Evolutionary conservation across 1,140 invertebrate species (phyloP).

Genomic region (Pseudomyrmex concolor): DNA sequence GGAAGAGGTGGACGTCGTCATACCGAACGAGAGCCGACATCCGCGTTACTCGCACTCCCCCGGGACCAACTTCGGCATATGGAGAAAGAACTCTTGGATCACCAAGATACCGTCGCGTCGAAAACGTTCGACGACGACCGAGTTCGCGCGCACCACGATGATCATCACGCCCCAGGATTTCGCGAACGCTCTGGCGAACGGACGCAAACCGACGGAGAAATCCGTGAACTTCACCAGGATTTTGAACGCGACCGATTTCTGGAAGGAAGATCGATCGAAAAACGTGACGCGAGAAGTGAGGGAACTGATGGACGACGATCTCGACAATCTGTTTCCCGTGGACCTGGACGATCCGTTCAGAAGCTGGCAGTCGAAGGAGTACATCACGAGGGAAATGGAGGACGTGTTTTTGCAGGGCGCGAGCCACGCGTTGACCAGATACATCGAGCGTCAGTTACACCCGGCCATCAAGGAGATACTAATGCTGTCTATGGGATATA

Average conservation of each 20-base stretch:
- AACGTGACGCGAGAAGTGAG: conserved; percentile 64
- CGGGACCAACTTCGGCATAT: conserved; percentile 71
- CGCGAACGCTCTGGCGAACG: conserved; percentile 56
- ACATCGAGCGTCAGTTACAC: conserved; percentile 92
- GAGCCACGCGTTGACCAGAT: conserved; percentile 91
- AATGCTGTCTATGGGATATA: conserved; percentile 94
- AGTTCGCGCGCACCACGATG: conserved; percentile 44
- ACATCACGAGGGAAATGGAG: conserved; percentile 91
- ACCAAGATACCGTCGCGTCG: conserved; percentile 71
- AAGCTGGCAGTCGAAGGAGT: conserved; percentile 84
- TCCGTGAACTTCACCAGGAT: neutral
- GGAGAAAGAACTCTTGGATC: conserved; percentile 79
- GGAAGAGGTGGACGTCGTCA: conserved; percentile 77
- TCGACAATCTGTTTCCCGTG: conserved; percentile 44
- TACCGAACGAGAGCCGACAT: conserved; percentile 77
- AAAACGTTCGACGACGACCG: conserved; percentile 57
- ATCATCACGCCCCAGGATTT: conserved; percentile 72
- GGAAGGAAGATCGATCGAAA: conserved; percentile 41
- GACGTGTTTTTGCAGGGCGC: conserved; percentile 92
- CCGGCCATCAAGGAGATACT: conserved; percentile 93
- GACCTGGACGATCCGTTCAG: conserved; percentile 61
- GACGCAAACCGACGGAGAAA: conserved; percentile 25
- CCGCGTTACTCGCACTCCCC: conserved; percentile 47
- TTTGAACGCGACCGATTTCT: conserved; percentile 6
- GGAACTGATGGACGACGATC: conserved; percentile 53